These are phyloP conservation scores for Brachypalpus laphriformis DNA, from an alignment of 2,888 invertebrate genomes.

Conservation along the genomic window DNA sequence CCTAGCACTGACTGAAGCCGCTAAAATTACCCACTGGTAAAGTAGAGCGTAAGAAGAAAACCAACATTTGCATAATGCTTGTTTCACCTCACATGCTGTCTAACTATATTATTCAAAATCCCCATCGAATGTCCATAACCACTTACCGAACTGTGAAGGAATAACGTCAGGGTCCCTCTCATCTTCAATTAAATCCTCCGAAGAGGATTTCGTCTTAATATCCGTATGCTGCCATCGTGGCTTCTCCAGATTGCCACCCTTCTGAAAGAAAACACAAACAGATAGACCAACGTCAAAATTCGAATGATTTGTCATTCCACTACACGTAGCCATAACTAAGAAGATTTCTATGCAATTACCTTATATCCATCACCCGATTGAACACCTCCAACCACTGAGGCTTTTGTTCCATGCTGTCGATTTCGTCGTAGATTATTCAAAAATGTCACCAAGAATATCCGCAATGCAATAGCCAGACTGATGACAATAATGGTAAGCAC, in stretches of 20 bases:
- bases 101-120: not conserved
- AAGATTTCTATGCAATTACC: constrained; percentile 77
- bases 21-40: too few species aligned
- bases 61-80: too few species aligned
- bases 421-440: constrained; percentile 82
- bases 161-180: constrained; percentile 88
- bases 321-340: not conserved
- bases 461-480: constrained; percentile 81
- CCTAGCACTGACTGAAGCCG: too few species aligned
- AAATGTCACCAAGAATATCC: constrained; percentile 82
- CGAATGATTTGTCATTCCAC: constrained; percentile 42
- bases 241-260: constrained; percentile 81
- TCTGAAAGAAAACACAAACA: constrained; percentile 35
- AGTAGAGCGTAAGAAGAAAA: too few species aligned
- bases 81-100: too few species aligned
- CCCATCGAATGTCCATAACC: not conserved
- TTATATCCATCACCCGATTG: constrained; percentile 81
- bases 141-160: constrained; percentile 88
- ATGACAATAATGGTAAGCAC: constrained; percentile 82
- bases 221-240: constrained; percentile 83
- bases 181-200: constrained; percentile 82
- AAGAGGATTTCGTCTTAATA: constrained; percentile 82
- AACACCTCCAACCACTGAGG: constrained; percentile 79
- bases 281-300: not conserved
- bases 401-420: constrained; percentile 81